Evolutionary conservation across 2,888 invertebrate species (phyloP).

Genomic region (Polia nebulosa): DNA sequence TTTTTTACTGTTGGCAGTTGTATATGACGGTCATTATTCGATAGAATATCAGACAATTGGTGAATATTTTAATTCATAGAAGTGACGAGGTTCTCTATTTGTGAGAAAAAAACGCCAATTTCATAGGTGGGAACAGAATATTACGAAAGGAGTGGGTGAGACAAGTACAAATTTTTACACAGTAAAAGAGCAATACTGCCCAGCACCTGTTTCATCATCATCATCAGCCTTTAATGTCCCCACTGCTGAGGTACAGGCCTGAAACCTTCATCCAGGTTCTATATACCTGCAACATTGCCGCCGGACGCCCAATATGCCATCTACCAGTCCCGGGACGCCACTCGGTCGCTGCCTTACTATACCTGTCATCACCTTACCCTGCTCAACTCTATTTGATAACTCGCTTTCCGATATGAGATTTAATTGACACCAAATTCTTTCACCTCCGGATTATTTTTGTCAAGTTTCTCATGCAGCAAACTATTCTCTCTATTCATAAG

Average conservation of each 20-base stretch:
- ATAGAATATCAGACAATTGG: no score
- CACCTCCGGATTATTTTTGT: conserved; percentile 83
- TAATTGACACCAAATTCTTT: conserved; percentile 2
- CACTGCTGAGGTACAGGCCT: not conserved
- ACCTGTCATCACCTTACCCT: not conserved
- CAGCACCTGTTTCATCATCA: not conserved
- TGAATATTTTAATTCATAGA: no score
- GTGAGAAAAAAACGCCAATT: no score
- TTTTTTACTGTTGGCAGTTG: no score
- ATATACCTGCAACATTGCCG: not conserved
- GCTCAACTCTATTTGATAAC: not conserved
- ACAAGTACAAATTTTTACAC: not conserved
- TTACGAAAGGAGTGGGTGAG: not conserved
- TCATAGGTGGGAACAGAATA: no score
- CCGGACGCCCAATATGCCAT: not conserved
- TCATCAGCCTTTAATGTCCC: not conserved
- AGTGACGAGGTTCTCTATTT: no score
- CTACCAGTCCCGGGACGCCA: not conserved
- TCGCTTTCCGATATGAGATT: not conserved
- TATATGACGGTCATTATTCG: no score
- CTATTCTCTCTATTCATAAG: conserved; percentile 92
- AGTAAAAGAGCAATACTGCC: not conserved
- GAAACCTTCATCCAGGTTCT: not conserved
- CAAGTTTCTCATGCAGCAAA: conserved; percentile 90
- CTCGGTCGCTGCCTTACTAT: not conserved